Evolutionary conservation across 2,888 invertebrate species (phyloP).

Genomic region (Zonitis immaculata): DNA sequence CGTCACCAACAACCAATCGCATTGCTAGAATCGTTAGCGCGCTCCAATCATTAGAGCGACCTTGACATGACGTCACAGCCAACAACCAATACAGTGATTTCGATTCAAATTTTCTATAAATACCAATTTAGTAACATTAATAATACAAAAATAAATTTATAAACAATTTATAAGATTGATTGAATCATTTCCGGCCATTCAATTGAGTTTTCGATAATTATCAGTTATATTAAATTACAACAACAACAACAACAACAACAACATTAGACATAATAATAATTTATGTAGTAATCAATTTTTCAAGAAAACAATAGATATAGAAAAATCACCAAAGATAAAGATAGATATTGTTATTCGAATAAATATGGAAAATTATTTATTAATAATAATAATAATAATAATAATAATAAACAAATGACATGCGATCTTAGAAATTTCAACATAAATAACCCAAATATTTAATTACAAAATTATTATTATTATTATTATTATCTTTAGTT

Average conservation of each 20-base stretch:
- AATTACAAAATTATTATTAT: slow-evolving; percentile 30
- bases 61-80: too few relatives aligned
- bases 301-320: not conserved
- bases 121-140: slow-evolving; percentile 4
- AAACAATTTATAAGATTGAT: slow-evolving; percentile 26
- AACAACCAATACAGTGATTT: too few relatives aligned
- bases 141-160: slow-evolving; percentile 13
- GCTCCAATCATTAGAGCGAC: too few relatives aligned
- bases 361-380: too few relatives aligned
- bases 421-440: slow-evolving; percentile 22
- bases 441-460: slow-evolving; percentile 30
- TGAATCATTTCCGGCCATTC: slow-evolving; percentile 36
- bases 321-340: too few relatives aligned
- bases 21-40: too few relatives aligned
- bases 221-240: slow-evolving; percentile 4
- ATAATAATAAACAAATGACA: slow-evolving; percentile 10
- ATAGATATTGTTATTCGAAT: too few relatives aligned
- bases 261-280: not conserved
- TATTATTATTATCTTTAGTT: too few relatives aligned
- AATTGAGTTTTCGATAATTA: slow-evolving; percentile 30
- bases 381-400: too few relatives aligned
- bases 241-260: not conserved
- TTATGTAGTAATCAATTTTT: too few relatives aligned
- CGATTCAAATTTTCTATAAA: too few relatives aligned
- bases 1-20: too few relatives aligned